Evolutionary conservation across 2,888 invertebrate species (phyloP), one percentile per base, ranked within the genome.

Genomic region (Drosophila anomelani): DNA sequence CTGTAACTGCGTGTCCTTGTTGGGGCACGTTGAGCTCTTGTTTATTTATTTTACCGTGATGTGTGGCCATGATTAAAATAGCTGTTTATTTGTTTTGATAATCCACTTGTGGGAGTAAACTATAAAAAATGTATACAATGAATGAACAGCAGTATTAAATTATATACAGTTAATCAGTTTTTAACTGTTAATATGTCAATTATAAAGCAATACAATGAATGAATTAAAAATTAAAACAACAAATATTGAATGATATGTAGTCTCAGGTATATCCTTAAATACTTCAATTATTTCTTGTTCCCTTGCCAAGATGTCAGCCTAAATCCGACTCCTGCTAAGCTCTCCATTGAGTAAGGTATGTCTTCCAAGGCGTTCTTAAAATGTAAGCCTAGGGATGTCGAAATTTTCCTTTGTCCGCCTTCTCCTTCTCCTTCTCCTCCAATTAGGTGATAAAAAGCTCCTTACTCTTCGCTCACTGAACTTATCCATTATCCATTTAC

Each of bases 51-150:
- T 68, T 58, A 49, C 55, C 71, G 78, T 56, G 47, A 61, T 70
- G 79, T 76, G 76, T 57, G 77, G 60, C 64, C 49, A 46, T 51
- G 54, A 43, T 39, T 71, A 72, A 64, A 77, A 75, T 66, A 67
- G 64, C 75, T 75, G 82, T 79, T 82, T 82, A 80, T 77, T 77
- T 81, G 75, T 56, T 72, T 57, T 69, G 63, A 75, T 82, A 81
- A 80, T 82, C 79, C 68, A 67, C 34, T 67, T 36, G 20, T 15
- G 34, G 15, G 10, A 23, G 3, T 5, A 15, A 20, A 9, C 20
- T 7, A 23, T 9, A 15, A 51, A 9, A 15, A 55, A 49, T 41
- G 34, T 17, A 34, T 8, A 8, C 23, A 43, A 12, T 17, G 9
- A 15, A 23, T 23, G 9, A 20, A 36, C 5, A 15, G 3, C 34